These are phyloP conservation scores for cattle (Bos taurus) DNA, from an alignment of 2,113 vertebrate species.

Conservation along the genomic window ARS-UCD2.0 NC_037332.1:108805001-108805500, in stretches of 20 bases:
- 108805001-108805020: neutral
- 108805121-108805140: neutral
- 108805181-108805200: neutral
- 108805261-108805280: neutral
- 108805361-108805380: neutral
- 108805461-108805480: neutral
- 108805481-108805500: neutral
- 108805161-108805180: neutral
- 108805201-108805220: neutral
- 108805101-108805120: neutral
- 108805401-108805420: neutral
- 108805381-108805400: neutral
- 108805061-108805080: neutral
- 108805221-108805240: neutral
- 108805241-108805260: neutral
- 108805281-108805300: neutral
- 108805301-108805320: neutral
- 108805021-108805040: neutral
- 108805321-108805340: neutral
- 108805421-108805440: neutral
- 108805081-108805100: neutral
- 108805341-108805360: neutral
- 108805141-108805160: neutral
- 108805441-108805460: neutral
- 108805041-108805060: neutral